A percentile compares a stretch with the other conserved stretches of the same genome.
These are phyloP conservation scores for Ommatoiulus sabulosus DNA, from an alignment of 2,888 invertebrate genomes.

Conservation along the genomic window DNA sequence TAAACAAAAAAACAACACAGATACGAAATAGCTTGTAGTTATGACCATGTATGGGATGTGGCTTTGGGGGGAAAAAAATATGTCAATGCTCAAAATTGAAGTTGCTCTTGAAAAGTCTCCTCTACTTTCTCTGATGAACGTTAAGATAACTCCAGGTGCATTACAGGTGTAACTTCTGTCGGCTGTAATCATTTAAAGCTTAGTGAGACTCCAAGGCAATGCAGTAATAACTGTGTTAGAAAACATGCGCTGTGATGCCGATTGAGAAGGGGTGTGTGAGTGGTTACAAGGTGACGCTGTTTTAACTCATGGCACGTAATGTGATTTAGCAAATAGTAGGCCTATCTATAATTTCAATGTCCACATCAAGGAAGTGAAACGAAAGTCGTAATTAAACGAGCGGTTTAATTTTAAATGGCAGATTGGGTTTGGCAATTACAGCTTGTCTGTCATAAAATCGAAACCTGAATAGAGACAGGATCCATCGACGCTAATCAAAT, in stretches of 20 bases:
- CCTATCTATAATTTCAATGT: slow-evolving; percentile 8
- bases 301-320: background rate
- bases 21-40: background rate
- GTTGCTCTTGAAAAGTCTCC: slow-evolving; percentile 4
- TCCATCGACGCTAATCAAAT: background rate
- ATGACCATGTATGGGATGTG: slow-evolving; percentile 18
- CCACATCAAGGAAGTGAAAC: slow-evolving; percentile 22
- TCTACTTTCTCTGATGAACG: slow-evolving; percentile 17
- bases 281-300: background rate
- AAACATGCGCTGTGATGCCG: background rate
- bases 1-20: slow-evolving; percentile 32
- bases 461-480: background rate
- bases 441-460: background rate
- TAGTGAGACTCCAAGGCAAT: slow-evolving; percentile 27
- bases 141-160: slow-evolving; percentile 34
- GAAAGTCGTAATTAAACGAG: background rate
- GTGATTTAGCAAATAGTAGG: background rate
- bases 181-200: background rate
- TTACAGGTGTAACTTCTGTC: background rate
- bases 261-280: background rate
- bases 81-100: slow-evolving; percentile 34
- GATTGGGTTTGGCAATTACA: background rate
- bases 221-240: background rate
- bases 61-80: slow-evolving; percentile 14
- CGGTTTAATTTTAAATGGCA: slow-evolving; percentile 4